Base-by-base conservation (phyloP, 2,113 vertebrate species). In the Platysteira castanea region DNA sequence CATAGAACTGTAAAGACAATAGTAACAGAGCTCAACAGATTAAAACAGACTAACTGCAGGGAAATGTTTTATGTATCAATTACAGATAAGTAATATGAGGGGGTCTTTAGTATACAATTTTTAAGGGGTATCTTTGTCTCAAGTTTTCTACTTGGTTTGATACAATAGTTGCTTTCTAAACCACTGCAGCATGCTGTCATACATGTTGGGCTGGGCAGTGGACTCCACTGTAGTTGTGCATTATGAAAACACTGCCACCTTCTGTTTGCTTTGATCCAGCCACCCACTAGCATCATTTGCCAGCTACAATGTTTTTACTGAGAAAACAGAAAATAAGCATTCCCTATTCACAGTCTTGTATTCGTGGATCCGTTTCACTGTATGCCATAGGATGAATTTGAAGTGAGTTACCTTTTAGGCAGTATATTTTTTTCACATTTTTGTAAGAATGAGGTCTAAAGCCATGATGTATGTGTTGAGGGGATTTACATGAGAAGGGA, bases 61-160 rank as follows among this genome's bases (percentile, higher is more conserved):
- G 28, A 83, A 53, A 30, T 16, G 28, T 30, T n/a, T 44, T 26
- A 22, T 44, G 22, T 50, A 27, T 57, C 47, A 24, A 16, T 35
- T 27, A 39, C 18, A 77, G 8, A 6, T 42, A 39, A 81, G 18
- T 39, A 68, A 64, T 68, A 28, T 23, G 53, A 78, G 24, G 1
- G 3, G 0, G 0, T 1, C 2, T 27, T 46, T 30, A 61, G 3
- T 26, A 16, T 11, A 22, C 12, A 46, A 33, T 46, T 46, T 73
- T 79, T 41, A 76, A 16, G 6, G 6, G 0, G 1, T 27, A 28
- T 50, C 7, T 64, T 74, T 31, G 4, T 60, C 20, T 67, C 52
- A 33, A 22, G 9, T 61, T 68, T 73, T 57, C n/a, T 93, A 13
- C 64, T 78, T 61, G 15, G 13, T 70, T 70, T 65, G 27, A n/a